Base-by-base conservation (phyloP, 92 coral and sea anemone species). In the Phenganax marumi region DNA sequence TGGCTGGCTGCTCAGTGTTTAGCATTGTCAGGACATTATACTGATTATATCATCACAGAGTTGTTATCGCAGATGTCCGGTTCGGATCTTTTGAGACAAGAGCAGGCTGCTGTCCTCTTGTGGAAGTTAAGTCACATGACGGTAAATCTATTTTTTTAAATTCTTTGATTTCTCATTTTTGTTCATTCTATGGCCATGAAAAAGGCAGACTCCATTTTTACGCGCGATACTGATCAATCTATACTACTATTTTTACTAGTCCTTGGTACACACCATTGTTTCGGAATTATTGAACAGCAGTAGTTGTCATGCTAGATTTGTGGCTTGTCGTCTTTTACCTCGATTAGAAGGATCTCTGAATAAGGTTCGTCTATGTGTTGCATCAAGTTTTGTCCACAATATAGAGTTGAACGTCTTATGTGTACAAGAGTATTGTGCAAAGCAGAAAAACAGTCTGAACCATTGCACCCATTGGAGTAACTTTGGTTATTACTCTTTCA, bases 1-100 rank as follows among this genome's bases (percentile, higher is more conserved):
- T 95, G 98, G 98, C 92, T 92, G 0, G 97, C 98, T 11, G 93
- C 98, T 25, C 98, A 95, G 75, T 92, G 98, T 81, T 86, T 95
- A 56, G 94, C 97, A 21, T 25, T 90, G 39, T 80, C 97, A 50
- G 97, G 94, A 17, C 87, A 85, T 8, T 83, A 90, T 80, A 85
- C 91, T 25, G 93, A 92, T 84, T 90, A 81, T 52, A 83, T 95
- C 72, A 91, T 95, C 64, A 83, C 85, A 33, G 98, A 95, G 63
- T 85, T 95, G 66, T 92, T 95, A 68, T 83, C 88, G 52, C 97
- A 92, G 53, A 83, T 91, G 22, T 93, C 91, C 58, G 86, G 95
- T n/a, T 91, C 89, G 26, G 93, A 92, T 76, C 86, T 89, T 18
- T 91, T 90, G 47, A 87, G 98, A 58, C 86, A 91, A 12, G 93